phyloP scores from a whole-genome alignment of 2,797 vertebrate species.

The Apogon talboti region DNA sequence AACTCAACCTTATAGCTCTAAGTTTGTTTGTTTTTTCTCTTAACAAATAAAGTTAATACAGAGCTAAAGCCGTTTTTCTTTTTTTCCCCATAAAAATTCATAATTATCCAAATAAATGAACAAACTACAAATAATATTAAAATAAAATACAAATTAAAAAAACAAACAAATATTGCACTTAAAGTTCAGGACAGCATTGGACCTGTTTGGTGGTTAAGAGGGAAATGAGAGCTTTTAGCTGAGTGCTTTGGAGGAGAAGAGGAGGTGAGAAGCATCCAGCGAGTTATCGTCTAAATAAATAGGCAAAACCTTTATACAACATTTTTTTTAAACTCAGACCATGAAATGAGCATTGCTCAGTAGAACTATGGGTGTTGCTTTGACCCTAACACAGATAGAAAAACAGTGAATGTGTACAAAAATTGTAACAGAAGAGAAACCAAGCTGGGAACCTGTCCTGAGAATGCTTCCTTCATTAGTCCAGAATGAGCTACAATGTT shows the following conservation, averaged over 20 bases:
- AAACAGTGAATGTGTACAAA: constrained; percentile 64
- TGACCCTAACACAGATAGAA: constrained; percentile 63
- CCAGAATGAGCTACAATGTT: constrained; percentile 77
- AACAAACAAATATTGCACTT: constrained; percentile 95
- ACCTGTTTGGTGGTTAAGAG: constrained; percentile 79
- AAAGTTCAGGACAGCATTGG: constrained; percentile 82
- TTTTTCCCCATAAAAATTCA: constrained; percentile 65
- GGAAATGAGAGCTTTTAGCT: constrained; percentile 79
- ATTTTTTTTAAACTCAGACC: constrained; percentile 40
- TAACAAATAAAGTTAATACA: constrained; percentile 84
- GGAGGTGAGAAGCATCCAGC: constrained; percentile 80
- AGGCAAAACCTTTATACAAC: constrained; percentile 83
- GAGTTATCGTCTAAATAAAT: constrained; percentile 92
- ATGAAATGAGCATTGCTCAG: constrained; percentile 68
- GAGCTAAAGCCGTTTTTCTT: constrained; percentile 77
- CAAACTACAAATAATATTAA: constrained; percentile 73
- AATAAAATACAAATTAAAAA: constrained; percentile 66
- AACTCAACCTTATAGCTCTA: constrained; percentile 84
- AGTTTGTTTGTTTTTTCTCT: constrained; percentile 63
- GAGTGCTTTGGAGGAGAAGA: constrained; percentile 81
- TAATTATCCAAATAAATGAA: constrained; percentile 76
- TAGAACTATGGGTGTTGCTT: constrained; percentile 76
- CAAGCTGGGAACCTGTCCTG: constrained; percentile 79
- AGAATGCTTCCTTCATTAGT: constrained; percentile 80
- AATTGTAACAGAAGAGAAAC: constrained; percentile 58